Evolutionary conservation across 1,140 invertebrate genomes (phyloP).

Genomic region (Drosophila persimilis): DNA sequence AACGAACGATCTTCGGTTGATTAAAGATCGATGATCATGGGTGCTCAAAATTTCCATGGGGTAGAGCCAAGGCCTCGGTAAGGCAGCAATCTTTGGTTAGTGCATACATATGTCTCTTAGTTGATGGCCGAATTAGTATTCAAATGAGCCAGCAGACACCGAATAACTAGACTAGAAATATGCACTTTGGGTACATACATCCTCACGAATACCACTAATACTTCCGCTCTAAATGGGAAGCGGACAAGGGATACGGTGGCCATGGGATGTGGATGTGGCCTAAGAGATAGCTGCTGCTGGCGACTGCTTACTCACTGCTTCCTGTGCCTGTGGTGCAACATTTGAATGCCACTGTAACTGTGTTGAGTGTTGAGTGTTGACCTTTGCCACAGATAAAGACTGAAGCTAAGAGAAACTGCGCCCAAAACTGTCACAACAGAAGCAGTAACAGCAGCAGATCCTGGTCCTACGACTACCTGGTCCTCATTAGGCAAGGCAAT

Average conservation of each 20-base stretch:
- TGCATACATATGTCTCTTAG: too few species aligned
- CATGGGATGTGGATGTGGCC: background rate
- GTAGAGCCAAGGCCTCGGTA: too few species aligned
- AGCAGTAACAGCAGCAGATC: background rate
- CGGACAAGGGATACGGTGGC: too few species aligned
- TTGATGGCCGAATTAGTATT: too few species aligned
- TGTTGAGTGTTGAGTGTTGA: slow-evolving; percentile 1
- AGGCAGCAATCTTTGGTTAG: too few species aligned
- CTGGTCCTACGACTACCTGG: slow-evolving; percentile 10
- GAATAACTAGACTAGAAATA: too few species aligned
- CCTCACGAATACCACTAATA: background rate
- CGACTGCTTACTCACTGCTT: slow-evolving; percentile 12
- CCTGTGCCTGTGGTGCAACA: slow-evolving; percentile 6
- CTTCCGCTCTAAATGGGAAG: slow-evolving; percentile 37
- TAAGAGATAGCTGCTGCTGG: background rate
- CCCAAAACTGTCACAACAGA: slow-evolving; percentile 27
- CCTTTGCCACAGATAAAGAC: slow-evolving; percentile 44
- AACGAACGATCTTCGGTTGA: slow-evolving; percentile 17
- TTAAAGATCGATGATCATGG: slow-evolving; percentile 18
- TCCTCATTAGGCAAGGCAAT: slow-evolving; percentile 29
- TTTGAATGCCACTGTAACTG: background rate
- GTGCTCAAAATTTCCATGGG: background rate
- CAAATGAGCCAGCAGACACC: too few species aligned
- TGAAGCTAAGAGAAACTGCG: slow-evolving; percentile 19
- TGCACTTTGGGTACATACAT: background rate